Base-by-base conservation (phyloP, 2,888 invertebrate genomes). In the Xestoiulus laeticollis region DNA sequence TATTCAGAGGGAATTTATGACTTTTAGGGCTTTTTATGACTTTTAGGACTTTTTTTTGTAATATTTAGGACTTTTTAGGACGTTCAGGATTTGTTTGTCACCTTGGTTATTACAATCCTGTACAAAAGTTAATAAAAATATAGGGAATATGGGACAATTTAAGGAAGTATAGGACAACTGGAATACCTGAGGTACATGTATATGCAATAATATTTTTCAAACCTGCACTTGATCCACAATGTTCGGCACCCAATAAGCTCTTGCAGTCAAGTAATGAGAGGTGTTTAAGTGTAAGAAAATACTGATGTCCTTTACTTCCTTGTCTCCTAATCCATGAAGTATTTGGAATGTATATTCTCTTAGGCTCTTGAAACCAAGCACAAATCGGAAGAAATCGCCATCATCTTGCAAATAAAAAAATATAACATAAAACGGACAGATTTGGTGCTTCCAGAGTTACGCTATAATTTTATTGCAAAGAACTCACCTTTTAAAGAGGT, bases 221-320 rank as follows among this genome's bases (percentile, higher is more conserved):
- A 26, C 87, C 84, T 85, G 38, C 19, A 59, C 33, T 22, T 84
- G 85, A 22, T 87, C 59, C 26, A 22, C 33, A 19, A 85, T 59
- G n/a, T 78, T 33, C 6, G 86, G 82, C n/a, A 38, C 44, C 88
- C 88, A 88, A 88, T 87, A 87, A 19, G 53, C 78, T 87, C 86
- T 68, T 32, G 48, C 82, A 14, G 88, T 88, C 10, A 87, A 8
- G 14, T 87, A 43, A 19, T 86, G 87, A 14, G 87, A 22, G 12
- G 38, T 87, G 84, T 88, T 88, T 22, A 86, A 84, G 32, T 84
- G 48, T 5, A 88, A 30, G 19, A 87, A n/a, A 12, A 87, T 19
- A 82, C 78, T 87, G 22, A 82, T 30, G 26, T 87, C 87, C 38
- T 12, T 43, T 12, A 86, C 82, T 38, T 33, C 38, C 22, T 78